Base-by-base conservation (phyloP, 2,113 vertebrate genomes). In the Proterorhinus semilunaris region DNA sequence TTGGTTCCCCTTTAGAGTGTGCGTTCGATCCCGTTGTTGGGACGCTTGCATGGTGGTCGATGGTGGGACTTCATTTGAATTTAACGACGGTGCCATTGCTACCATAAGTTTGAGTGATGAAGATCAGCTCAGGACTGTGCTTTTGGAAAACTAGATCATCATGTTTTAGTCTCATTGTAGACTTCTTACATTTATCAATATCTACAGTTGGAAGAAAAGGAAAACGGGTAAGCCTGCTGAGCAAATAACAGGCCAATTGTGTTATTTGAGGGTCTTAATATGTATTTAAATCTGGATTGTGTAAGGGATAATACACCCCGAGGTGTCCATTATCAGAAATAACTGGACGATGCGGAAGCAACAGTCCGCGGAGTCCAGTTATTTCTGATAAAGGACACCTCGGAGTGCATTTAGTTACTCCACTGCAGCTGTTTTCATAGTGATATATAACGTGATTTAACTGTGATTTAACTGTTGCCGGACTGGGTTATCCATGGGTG, bases 11-110 rank as follows among this genome's bases (percentile, higher is more conserved):
- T 75, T 9, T 79, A 99, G 97, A 85, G 93, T 99, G 75, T 95
- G 92, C 16, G 94, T 99, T 8, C 95, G 96, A 13, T 98, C 97
- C 0, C 94, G 97, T 6, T 99, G 98, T 52, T 99, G 98, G 98
- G 96, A 99, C 21, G 98, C 98, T 2, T 98, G 98, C 79, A 98
- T 99, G 98, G 98, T 99, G 85, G 92, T 99, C 8, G 98, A 99
- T 50, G 96, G 97, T 36, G 98, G 97, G 75, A 98, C 95, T 4
- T 99, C 96, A 6, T 99, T 99, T 57, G 96, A 99, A 78, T 99
- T 99, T 82, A 99, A 99, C 45, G 98, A 99, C 13, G 98, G 98
- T 7, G 97, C 97, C 2, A 95, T 98, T 66, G 96, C 96, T 48
- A 97, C 96, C 0, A 94, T 99, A 90, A 79, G 87, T 85, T 93